phyloP scores from a whole-genome alignment of 2,113 vertebrate genomes.

The Phalacrocorax pelagicus region DNA sequence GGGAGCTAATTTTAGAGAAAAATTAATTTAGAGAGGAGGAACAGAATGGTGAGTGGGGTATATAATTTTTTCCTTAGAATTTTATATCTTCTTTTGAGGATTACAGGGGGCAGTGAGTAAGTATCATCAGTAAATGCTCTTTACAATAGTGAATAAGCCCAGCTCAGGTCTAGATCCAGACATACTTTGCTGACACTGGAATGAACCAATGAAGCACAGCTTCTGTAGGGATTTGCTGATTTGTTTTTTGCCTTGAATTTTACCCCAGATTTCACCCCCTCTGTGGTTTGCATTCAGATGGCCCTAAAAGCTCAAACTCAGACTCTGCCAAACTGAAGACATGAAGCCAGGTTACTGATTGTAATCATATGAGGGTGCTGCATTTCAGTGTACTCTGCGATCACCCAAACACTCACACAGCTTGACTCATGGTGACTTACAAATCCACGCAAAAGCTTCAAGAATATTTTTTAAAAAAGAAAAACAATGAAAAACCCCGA shows the following conservation, averaged over 20 bases:
- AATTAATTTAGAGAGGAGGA: neutral
- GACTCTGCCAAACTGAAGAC: neutral
- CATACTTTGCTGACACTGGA: neutral
- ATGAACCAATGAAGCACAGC: neutral
- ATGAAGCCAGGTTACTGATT: neutral
- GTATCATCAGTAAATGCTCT: neutral
- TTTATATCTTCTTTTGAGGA: neutral
- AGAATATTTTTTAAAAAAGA: neutral
- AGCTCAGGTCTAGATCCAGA: neutral
- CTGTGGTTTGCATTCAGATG: neutral
- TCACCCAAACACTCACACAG: neutral
- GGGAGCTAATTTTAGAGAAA: neutral
- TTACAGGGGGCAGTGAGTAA: neutral
- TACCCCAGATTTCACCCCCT: neutral
- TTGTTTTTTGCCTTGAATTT: neutral
- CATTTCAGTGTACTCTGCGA: neutral
- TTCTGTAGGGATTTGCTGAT: neutral
- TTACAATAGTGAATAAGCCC: neutral
- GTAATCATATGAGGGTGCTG: neutral
- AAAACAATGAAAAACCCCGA: rapidly evolving
- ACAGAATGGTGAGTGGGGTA: neutral
- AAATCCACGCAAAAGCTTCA: neutral
- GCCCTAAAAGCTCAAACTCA: neutral
- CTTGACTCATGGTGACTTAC: neutral
- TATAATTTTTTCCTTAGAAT: neutral